Base-by-base conservation (phyloP, 1,140 invertebrate species). In the Solenopsis invicta region DNA sequence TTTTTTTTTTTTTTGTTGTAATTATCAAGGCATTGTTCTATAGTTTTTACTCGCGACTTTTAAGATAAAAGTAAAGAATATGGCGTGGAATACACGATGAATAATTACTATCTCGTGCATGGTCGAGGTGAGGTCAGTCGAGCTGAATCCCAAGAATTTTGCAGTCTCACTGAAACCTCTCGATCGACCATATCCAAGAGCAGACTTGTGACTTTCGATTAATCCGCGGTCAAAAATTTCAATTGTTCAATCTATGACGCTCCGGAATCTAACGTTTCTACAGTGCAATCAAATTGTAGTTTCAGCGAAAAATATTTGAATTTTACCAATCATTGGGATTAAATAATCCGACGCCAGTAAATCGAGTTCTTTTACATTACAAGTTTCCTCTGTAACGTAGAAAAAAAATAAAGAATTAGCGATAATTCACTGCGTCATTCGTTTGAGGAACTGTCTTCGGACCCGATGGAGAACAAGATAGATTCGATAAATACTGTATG, bases 401-500 rank as follows among this genome's bases (percentile, higher is more conserved):
- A 52, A 9, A 45, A 24, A 50, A 16, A 18, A 61, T 18, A 41
- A 29, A 24, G 9, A 59, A 82, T 74, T 34, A 84, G 2, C n/a
- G 21, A 24, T 18, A 24, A 56, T 18, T 37, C 37, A n/a, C 62
- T 8, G 72, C 37, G 13, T 45, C 13, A n/a, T 50, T 6, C 37
- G 4, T 66, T 69, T 48, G 18, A 21, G 16, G 1, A 34, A 74
- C 10, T 21, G 13, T 37, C 13, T 34, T 72, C 18, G 41, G 37
- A 3, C 18, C 1, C 18, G 24, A 72, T 81, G 18, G 54, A 56
- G n/a, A 54, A 41, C 29, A 5, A n/a, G n/a, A 72, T 50, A 67
- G 54, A 80, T 10, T 9, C 16, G 5, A 52, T 24, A 3, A 85
- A 13, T 34, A 82, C 74, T 1, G 71, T 90, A 13, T 85, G 72